phyloP scores from a whole-genome alignment of 2,113 vertebrate species.

The Neogobius melanostomus region DNA sequence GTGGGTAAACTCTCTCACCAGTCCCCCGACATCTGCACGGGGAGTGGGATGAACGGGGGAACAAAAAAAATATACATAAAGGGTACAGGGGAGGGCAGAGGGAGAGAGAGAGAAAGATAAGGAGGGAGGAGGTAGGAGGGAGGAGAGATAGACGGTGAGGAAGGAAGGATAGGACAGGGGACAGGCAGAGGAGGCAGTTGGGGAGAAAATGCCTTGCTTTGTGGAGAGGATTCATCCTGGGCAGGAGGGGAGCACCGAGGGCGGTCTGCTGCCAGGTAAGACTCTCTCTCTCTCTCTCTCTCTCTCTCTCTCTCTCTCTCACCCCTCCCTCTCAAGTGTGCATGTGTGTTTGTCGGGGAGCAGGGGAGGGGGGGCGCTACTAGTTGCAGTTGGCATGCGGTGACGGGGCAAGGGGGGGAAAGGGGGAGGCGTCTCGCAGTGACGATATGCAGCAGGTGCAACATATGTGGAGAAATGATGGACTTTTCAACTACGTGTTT shows the following conservation, averaged over 20 bases:
- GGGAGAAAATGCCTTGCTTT: slow-evolving; percentile 83
- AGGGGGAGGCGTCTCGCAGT: slow-evolving; percentile 61
- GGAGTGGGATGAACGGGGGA: slow-evolving; percentile 23
- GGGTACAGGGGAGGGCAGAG: slow-evolving; percentile 60
- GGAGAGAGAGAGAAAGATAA: slow-evolving; percentile 41
- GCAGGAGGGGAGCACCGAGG: slow-evolving; percentile 77
- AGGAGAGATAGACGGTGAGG: slow-evolving; percentile 59
- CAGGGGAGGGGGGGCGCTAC: slow-evolving; percentile 60
- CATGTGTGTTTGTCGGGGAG: background rate
- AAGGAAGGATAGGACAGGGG: slow-evolving; percentile 64
- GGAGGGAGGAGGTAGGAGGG: slow-evolving; percentile 53
- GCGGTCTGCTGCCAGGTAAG: slow-evolving; percentile 81
- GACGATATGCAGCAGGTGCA: slow-evolving; percentile 55
- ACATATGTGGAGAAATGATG: slow-evolving; percentile 12
- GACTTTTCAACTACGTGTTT: slow-evolving; percentile 25
- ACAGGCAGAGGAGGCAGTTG: slow-evolving; percentile 70
- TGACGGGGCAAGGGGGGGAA: slow-evolving; percentile 20
- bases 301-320: background rate
- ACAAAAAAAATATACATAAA: slow-evolving; percentile 32
- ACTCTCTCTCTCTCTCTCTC: slow-evolving; percentile 30
- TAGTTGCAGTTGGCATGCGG: slow-evolving; percentile 70
- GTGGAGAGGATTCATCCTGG: slow-evolving; percentile 81
- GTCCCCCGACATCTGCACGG: slow-evolving; percentile 77
- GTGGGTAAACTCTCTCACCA: slow-evolving; percentile 76
- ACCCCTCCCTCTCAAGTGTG: background rate